Conservation (phyloP, 1,140 invertebrate species). For the Papilio helenus region DNA sequence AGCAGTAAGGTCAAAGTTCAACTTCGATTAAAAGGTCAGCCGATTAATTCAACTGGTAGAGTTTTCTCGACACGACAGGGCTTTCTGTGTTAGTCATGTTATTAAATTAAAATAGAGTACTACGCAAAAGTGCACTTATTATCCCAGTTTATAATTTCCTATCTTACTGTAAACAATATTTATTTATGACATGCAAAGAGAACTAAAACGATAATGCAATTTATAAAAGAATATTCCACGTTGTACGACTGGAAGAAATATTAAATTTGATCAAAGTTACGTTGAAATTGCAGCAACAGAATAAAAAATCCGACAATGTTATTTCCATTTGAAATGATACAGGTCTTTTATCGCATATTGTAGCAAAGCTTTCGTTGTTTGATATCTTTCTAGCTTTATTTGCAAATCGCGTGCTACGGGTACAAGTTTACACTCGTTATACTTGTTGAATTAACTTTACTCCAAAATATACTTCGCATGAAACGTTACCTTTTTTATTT, state of each 20-base stretch:
- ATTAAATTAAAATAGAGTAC: too few relatives aligned
- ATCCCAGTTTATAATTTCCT: background rate
- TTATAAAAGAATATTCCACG: conserved; percentile 20
- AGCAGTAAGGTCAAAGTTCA: background rate
- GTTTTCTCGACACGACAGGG: background rate
- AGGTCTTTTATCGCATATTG: conserved; percentile 76
- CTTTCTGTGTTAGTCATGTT: background rate
- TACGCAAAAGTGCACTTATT: background rate
- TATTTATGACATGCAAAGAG: background rate
- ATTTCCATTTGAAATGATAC: conserved; percentile 72
- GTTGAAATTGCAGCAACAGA: conserved; percentile 47
- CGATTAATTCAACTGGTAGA: background rate
- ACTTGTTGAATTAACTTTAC: conserved; percentile 77
- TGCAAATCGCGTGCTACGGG: conserved; percentile 74
- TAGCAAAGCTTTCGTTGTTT: conserved; percentile 66
- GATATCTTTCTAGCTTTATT: conserved; percentile 80
- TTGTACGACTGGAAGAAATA: conserved; percentile 48
- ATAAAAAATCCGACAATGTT: conserved; percentile 64
- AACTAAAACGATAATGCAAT: background rate
- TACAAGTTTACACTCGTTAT: conserved; percentile 70
- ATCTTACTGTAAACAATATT: background rate
- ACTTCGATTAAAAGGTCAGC: background rate
- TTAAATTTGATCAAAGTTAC: conserved; percentile 51
- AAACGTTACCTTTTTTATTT: conserved; percentile 49
- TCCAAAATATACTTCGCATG: conserved; percentile 63